Conservation (phyloP, 2,888 invertebrate species). For the Onchidella celtica region DNA sequence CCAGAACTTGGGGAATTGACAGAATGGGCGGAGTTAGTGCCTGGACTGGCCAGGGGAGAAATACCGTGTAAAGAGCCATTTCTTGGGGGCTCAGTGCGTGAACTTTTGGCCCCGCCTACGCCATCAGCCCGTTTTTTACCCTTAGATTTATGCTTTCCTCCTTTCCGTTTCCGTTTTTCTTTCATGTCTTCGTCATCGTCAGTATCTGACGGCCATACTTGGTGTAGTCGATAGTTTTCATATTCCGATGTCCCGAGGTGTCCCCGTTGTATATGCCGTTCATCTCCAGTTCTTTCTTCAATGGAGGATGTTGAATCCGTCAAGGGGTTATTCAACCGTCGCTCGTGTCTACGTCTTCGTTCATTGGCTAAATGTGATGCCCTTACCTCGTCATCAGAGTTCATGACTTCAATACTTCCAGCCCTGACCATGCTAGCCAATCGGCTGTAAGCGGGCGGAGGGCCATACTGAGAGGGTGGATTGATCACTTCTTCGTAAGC, state of each 20-base stretch:
- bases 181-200: conserved; percentile 49
- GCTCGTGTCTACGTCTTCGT: not conserved
- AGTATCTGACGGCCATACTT: conserved; percentile 47
- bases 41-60: not conserved
- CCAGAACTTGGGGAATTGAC: not conserved
- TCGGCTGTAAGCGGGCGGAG: conserved; percentile 50
- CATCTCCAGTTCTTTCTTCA: not conserved
- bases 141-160: conserved; percentile 38
- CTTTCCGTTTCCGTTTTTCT: conserved; percentile 23
- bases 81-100: no score
- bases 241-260: not conserved
- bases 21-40: not conserved
- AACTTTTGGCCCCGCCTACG: not conserved
- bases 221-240: conserved; percentile 35
- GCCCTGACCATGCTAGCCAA: conserved; percentile 9
- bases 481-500: conserved; percentile 64
- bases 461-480: conserved; percentile 14
- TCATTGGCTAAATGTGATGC: not conserved
- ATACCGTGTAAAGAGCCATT: not conserved
- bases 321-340: not conserved
- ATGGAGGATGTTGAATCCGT: not conserved
- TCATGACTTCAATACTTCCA: not conserved
- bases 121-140: not conserved
- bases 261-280: not conserved
- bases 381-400: not conserved